These are phyloP conservation scores for Rhinogobio ventralis DNA, from an alignment of 2,797 vertebrate genomes.

Conservation along the genomic window DNA sequence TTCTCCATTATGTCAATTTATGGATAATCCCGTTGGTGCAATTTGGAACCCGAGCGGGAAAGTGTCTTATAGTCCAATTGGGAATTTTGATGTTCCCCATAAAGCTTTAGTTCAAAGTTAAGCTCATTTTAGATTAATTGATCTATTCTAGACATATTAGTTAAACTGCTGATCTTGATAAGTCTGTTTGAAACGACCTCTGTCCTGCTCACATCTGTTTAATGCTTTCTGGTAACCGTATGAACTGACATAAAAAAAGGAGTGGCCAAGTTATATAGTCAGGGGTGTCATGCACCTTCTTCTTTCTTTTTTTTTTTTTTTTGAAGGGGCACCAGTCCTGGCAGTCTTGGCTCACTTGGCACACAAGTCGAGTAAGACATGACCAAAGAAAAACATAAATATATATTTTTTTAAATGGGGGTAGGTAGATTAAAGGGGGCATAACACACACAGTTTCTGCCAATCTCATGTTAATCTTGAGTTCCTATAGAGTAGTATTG, in stretches of 20 bases:
- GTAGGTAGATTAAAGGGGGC: too few relatives aligned
- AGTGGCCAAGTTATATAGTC: constrained; percentile 15
- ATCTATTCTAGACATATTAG: constrained; percentile 53
- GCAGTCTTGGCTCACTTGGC: background rate
- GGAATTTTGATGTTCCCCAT: constrained; percentile 53
- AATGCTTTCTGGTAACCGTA: constrained; percentile 38
- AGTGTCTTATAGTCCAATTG: constrained; percentile 52
- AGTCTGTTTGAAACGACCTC: constrained; percentile 54
- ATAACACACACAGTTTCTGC: too few relatives aligned
- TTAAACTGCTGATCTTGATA: constrained; percentile 54
- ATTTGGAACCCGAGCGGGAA: constrained; percentile 45
- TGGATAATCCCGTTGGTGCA: constrained; percentile 45
- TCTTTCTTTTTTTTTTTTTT: background rate
- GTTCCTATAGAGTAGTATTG: too few relatives aligned
- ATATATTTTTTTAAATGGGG: background rate
- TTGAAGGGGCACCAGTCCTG: background rate
- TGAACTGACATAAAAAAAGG: constrained; percentile 36
- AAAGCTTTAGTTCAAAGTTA: constrained; percentile 52
- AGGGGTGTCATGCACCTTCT: background rate
- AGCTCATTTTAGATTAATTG: constrained; percentile 51
- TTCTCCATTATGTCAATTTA: constrained; percentile 54
- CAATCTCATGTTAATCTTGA: too few relatives aligned
- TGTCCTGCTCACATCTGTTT: constrained; percentile 36
- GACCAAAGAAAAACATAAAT: too few relatives aligned
- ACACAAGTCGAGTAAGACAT: background rate